A percentile compares a stretch with the other conserved stretches of the same genome.
Evolutionary conservation across 2,888 invertebrate genomes (phyloP).

Genomic region (Crioceris asparagi): DNA sequence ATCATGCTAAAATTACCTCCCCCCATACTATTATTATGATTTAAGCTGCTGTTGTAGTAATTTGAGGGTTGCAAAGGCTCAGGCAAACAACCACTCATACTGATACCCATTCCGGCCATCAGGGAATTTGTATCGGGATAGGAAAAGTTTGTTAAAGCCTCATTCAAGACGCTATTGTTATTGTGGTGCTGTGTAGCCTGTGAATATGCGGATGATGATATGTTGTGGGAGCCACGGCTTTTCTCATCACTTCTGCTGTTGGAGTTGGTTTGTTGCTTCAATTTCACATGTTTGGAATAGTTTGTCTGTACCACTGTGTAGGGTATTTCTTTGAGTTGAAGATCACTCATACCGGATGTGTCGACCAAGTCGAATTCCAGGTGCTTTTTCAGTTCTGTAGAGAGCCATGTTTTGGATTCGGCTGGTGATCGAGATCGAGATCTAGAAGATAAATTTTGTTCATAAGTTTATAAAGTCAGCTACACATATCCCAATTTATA

Average conservation of each 20-base stretch:
- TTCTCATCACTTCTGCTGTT: slow-evolving; percentile 18
- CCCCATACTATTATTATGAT: no score
- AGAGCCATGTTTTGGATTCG: slow-evolving; percentile 55
- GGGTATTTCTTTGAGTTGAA: slow-evolving; percentile 76
- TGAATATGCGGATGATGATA: slow-evolving; percentile 16
- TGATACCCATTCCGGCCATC: slow-evolving; percentile 15
- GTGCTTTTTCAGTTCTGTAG: slow-evolving; percentile 72
- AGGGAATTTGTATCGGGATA: slow-evolving; percentile 19
- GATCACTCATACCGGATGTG: slow-evolving; percentile 80
- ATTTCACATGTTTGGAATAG: slow-evolving; percentile 50
- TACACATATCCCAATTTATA: no score
- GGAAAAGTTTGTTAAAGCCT: slow-evolving; percentile 23
- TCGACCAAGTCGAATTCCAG: slow-evolving; percentile 81
- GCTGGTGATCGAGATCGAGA: slow-evolving; percentile 56
- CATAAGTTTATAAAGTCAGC: no score
- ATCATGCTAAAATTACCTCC: no score
- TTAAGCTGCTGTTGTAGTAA: slow-evolving; percentile 19
- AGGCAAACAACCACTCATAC: no score
- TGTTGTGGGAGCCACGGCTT: slow-evolving; percentile 11
- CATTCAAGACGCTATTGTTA: slow-evolving; percentile 18
- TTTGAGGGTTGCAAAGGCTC: slow-evolving; percentile 19
- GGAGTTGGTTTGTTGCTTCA: slow-evolving; percentile 30
- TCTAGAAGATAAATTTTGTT: no score
- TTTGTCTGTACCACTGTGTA: slow-evolving; percentile 76
- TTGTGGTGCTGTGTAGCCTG: slow-evolving; percentile 15